Base-by-base conservation (phyloP, 2,888 invertebrate genomes). In the Drosophila borealis region DNA sequence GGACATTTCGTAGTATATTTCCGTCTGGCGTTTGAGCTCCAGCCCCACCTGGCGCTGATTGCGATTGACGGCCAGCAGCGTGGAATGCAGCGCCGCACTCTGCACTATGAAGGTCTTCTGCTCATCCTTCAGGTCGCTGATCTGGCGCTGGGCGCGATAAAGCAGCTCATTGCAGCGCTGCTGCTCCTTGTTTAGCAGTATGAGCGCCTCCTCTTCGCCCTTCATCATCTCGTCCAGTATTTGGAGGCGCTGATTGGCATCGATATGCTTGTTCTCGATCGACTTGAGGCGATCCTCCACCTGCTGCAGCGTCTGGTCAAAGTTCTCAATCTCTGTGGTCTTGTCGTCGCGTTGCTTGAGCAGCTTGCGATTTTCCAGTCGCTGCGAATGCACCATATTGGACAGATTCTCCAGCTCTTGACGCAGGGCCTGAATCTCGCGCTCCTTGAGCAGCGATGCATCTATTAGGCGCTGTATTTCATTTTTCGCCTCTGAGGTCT, bases 1-100 rank as follows among this genome's bases (percentile, higher is more conserved):
- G 19, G 92, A 91, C 91, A 95, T 92, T 41, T 93, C 92, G 77
- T 95, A 95, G 9, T 94, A 92, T 0, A 93, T 91, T 90, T 95
- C 95, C 71, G 94, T 94, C 74, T 94, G 93, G 46, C 87, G 93
- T 78, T 93, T 92, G n/a, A 95, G 81, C 39, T 92, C 93, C 63
- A 92, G 93, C 78, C 94, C 93, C 10, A 76, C 68, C 14, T 78
- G 67, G 3, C 82, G 84, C 14, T 89, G 87, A 13, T 50, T 88
- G 2, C 81, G 85, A 9, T 59, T 57, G 9, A 89, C 64, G 2
- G 85, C 84, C 0, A 61, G 1, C 29, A 91, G 75, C 9, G 81
- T 80, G 9, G 88, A 77, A 1, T 75, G 65, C 3, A 91, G 54
- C 0, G 91, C 89, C 0, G 85, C 74, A 44, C 87, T 90, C 33